Conservation (phyloP, 2,113 vertebrate species). For the Mastomys natalensis region DNA sequence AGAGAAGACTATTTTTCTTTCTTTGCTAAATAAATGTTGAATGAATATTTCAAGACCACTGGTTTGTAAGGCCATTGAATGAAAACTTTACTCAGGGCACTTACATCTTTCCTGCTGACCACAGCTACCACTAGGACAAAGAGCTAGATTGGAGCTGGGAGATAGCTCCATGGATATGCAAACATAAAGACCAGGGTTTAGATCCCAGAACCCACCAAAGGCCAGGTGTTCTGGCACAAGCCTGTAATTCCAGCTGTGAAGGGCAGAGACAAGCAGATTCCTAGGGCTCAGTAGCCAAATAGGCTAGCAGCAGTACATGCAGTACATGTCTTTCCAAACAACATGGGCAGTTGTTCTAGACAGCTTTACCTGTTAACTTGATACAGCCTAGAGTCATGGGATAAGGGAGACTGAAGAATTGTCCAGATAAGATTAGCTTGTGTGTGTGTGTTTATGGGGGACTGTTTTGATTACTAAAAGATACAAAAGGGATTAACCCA, state of each 20-base stretch:
- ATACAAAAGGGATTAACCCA: neutral
- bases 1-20: neutral
- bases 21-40: slow-evolving; percentile 31
- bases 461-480: neutral
- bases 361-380: neutral
- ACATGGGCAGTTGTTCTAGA: neutral
- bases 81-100: neutral
- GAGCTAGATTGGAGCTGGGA: neutral
- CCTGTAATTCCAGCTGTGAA: neutral
- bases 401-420: no score
- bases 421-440: no score
- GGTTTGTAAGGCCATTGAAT: neutral
- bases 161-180: neutral
- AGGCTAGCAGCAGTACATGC: neutral
- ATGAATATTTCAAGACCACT: slow-evolving; percentile 14
- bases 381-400: neutral
- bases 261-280: neutral
- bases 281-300: neutral
- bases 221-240: no score
- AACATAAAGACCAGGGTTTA: neutral
- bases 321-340: neutral
- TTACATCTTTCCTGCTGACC: neutral
- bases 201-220: neutral
- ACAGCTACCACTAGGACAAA: neutral
- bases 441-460: neutral